Base-by-base conservation (phyloP, 1,140 invertebrate genomes). In the Leptopilina boulardi region DNA sequence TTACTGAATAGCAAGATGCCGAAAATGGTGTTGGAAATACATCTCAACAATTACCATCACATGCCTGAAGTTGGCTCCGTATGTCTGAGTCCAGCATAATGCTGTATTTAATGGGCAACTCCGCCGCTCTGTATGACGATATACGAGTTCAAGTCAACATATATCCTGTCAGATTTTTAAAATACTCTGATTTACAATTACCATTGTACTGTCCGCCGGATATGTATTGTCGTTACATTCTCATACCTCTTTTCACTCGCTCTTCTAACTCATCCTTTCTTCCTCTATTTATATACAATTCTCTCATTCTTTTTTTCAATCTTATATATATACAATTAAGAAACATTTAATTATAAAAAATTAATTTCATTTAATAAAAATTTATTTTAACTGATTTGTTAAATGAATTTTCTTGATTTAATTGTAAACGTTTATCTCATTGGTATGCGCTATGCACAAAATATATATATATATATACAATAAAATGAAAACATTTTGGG, bases 101-200 rank as follows among this genome's bases (percentile, higher is more conserved):
- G 85, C 89, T 86, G 87, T 90, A 90, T 89, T 89, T 89, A 90
- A 90, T 89, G 88, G 86, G 82, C 81, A 84, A 83, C 78, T 78
- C 80, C 74, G 74, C 73, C 76, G 76, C 77, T 75, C 79, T 71
- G 85, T 84, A 86, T 85, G 84, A 83, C 85, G 86, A 89, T 89
- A 87, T 89, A 89, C 88, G 88, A 87, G 85, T 80, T 77, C 83
- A 83, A 87, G 87, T 87, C 88, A 87, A 89, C 87, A 88, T 88
- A 89, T 88, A 89, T 90, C 86, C 84, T 83, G 85, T 88, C 86
- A 88, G 87, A 88, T 90, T 88, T 89, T 89, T 85, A 84, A 89
- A 90, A 89, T 89, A 86, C 86, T 78, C 84, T 90, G 89, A 90
- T 90, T 90, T 90, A 89, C 87, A 88, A 86, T 87, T 84, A 87